Evolutionary conservation across 2,113 vertebrate species (phyloP).

Genomic region (Mormoops blainvillei): DNA sequence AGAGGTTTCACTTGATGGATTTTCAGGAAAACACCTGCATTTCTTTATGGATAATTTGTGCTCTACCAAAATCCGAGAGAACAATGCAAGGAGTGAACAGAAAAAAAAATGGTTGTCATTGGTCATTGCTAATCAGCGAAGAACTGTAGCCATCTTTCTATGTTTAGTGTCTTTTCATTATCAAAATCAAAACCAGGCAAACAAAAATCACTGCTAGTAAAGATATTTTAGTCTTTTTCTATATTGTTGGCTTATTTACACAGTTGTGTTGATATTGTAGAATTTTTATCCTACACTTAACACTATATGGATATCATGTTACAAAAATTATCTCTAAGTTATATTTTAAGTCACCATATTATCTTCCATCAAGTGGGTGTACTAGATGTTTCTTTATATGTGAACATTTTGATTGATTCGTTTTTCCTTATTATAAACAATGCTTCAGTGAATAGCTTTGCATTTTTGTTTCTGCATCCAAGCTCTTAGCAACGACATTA

Average conservation of each 20-base stretch:
- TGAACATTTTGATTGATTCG: neutral
- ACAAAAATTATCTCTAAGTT: neutral
- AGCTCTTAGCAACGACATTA: neutral
- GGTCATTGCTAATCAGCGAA: neutral
- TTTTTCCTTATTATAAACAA: neutral
- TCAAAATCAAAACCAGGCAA: neutral
- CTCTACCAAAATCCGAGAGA: neutral
- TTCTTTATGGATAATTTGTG: slow-evolving; percentile 30
- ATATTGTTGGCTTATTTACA: neutral
- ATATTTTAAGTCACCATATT: neutral
- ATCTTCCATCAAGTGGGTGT: neutral
- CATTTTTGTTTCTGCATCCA: neutral
- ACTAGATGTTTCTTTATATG: neutral
- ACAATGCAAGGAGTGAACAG: neutral
- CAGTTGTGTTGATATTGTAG: neutral
- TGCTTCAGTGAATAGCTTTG: neutral
- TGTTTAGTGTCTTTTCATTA: neutral
- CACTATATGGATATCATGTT: neutral
- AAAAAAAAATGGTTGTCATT: neutral
- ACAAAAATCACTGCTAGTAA: neutral
- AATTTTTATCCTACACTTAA: neutral
- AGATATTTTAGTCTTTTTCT: neutral
- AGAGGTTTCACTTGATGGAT: neutral
- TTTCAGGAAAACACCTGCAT: slow-evolving; percentile 5
- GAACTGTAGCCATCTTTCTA: neutral